Conservation (phyloP, 2,888 invertebrate genomes). For the Galerucella calmariensis region DNA sequence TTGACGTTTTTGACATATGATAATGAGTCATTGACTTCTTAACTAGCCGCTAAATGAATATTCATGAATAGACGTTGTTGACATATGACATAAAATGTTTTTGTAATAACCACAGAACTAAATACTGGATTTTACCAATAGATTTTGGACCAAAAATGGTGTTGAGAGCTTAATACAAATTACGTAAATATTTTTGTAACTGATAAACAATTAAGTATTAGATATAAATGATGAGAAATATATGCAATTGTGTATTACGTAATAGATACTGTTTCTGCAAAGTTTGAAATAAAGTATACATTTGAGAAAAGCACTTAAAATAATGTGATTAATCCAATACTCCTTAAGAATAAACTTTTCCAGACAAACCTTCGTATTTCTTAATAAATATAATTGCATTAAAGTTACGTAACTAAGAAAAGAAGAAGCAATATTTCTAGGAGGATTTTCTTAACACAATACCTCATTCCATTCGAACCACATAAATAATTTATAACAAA, state of each 20-base stretch:
- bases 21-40: no score
- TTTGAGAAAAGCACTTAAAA: not conserved
- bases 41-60: no score
- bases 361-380: slow-evolving; percentile 15
- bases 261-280: not conserved
- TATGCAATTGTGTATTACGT: not conserved
- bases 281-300: not conserved
- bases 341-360: slow-evolving; percentile 8
- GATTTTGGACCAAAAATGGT: no score
- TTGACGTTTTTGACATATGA: no score
- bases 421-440: slow-evolving; percentile 48
- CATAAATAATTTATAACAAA: slow-evolving; percentile 66
- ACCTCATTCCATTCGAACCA: slow-evolving; percentile 53
- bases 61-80: no score
- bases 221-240: no score
- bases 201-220: no score
- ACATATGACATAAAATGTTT: no score
- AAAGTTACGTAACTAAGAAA: slow-evolving; percentile 33
- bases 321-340: slow-evolving; percentile 7
- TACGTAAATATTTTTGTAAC: no score
- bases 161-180: no score
- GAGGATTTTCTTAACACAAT: slow-evolving; percentile 48
- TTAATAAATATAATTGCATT: slow-evolving; percentile 35
- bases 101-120: no score
- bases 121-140: no score